Conservation (phyloP, 1,140 invertebrate genomes). For the Glossosoma conforme region DNA sequence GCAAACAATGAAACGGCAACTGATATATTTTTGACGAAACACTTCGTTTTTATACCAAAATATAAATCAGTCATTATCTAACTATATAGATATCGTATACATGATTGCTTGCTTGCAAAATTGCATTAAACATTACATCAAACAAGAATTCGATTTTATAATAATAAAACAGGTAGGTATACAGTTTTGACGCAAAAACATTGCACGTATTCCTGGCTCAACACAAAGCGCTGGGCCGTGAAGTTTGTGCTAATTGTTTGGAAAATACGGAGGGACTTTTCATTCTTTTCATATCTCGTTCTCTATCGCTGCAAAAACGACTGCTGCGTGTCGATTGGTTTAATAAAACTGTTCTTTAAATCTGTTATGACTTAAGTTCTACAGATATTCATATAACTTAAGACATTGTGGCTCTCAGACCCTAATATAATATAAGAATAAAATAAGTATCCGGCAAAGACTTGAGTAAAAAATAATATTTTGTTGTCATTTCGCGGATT, state of each 20-base stretch:
- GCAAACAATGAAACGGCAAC: conserved; percentile 16
- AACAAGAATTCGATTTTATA: conserved; percentile 29
- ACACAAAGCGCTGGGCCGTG: conserved; percentile 18
- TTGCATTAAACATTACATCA: conserved; percentile 28
- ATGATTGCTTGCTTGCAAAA: conserved; percentile 30
- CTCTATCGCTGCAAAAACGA: neutral
- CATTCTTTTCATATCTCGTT: conserved; percentile 2
- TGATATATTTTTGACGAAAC: conserved; percentile 6
- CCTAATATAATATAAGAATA: too few species aligned
- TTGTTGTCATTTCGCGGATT: too few species aligned
- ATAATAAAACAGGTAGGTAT: conserved; percentile 28
- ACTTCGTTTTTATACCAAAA: conserved; percentile 25
- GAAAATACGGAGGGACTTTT: conserved; percentile 13
- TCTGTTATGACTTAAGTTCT: too few species aligned
- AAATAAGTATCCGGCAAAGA: too few species aligned
- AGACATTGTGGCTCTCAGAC: too few species aligned
- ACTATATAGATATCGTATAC: conserved; percentile 24
- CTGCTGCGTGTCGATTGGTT: neutral
- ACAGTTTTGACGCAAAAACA: conserved; percentile 22
- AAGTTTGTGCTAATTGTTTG: conserved; percentile 25
- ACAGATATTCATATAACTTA: too few species aligned
- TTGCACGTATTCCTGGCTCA: conserved; percentile 18
- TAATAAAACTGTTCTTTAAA: too few species aligned
- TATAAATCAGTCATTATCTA: conserved; percentile 18
- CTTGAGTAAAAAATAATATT: too few species aligned